Conservation (phyloP, 2,113 vertebrate genomes). For the Dolichotis patagonum region DNA sequence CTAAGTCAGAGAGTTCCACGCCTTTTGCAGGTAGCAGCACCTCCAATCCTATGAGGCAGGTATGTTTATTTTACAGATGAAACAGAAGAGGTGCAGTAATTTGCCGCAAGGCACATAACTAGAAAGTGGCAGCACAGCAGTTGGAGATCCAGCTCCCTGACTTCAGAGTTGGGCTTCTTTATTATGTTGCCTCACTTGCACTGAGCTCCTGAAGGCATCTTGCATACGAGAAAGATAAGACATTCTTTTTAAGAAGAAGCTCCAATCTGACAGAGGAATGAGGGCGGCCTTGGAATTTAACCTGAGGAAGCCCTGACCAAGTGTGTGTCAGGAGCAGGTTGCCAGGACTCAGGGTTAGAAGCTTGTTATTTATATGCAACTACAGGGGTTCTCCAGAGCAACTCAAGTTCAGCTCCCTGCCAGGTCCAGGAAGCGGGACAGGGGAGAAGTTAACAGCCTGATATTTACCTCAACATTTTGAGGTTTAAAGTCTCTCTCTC, state of each 20-base stretch:
- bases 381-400: not conserved
- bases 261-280: not conserved
- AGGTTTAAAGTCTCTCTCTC: not conserved
- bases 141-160: not conserved
- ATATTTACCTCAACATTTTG: not conserved
- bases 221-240: not conserved
- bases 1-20: not conserved
- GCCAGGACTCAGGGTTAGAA: not conserved
- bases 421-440: not conserved
- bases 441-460: not conserved
- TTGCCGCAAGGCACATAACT: not conserved
- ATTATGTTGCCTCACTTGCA: not conserved
- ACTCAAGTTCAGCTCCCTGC: not conserved
- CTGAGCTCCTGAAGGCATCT: not conserved
- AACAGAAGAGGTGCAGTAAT: not conserved
- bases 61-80: not conserved
- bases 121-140: not conserved
- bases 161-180: not conserved
- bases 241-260: not conserved
- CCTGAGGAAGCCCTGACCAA: not conserved
- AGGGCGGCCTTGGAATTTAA: not conserved
- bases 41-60: not conserved
- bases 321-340: too few species aligned
- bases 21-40: not conserved
- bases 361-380: not conserved